Base-by-base conservation (phyloP, 2,888 invertebrate species). In the Xylota sylvarum region DNA sequence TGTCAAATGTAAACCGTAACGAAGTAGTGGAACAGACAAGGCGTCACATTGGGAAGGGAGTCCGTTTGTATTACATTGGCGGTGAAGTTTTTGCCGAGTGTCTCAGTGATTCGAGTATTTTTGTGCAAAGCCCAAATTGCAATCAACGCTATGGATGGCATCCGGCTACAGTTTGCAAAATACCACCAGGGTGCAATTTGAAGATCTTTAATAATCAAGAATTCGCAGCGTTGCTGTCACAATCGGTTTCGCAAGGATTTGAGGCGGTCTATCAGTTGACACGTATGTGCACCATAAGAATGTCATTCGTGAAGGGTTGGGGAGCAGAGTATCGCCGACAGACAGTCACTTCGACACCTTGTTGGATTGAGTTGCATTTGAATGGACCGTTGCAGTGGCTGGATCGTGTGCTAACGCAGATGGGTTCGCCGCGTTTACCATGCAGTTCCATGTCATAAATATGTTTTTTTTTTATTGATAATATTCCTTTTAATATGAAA, bases 131-230 rank as follows among this genome's bases (percentile, higher is more conserved):
- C 90, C 98, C 98, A 2, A 99, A 99, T 93, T 99, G 99, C 92
- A 99, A 99, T 94, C 98, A 98, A 93, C 96, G 98, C 89, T 98
- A 98, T 91, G 98, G 98, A 56, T 99, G 99, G 98, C 98, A 99
- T 93, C 98, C 98, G 62, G 98, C 98, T 79, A 99, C 99, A 55
- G 99, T 99, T 72, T 98, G 98, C 93, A 99, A 99, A 94, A 98
- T 99, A 94, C 98, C 99, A 58, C 98, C 98, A 89, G 98, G 98
- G 96, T 98, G 98, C 93, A 98, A 98, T 93, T 93, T 99, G 90
- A 99, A 99, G 94, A 99, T 99, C 89, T 99, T 99, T 94, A 99
- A 99, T 93, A 99, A 99, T 93, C 98, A 98, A 92, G 99, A 99
- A 94, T 99, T 99, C 93, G 99, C 99, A 12, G 97, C 98, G 43